Evolutionary conservation across 2,797 vertebrate genomes (phyloP).

Genomic region (Morus bassanus): DNA sequence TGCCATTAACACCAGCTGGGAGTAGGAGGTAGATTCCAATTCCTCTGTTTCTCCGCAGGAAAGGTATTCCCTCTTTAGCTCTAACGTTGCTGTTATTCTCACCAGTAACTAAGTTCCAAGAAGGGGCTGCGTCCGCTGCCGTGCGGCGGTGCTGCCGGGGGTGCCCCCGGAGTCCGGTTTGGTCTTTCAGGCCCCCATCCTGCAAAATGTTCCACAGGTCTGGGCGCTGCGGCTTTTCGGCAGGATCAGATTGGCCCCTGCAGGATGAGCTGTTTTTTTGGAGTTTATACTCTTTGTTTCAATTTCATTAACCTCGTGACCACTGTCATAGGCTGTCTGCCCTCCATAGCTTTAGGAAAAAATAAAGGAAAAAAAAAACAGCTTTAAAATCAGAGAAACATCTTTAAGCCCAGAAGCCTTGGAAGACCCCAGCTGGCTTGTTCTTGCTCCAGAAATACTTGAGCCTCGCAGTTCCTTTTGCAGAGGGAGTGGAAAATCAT

Average conservation of each 20-base stretch:
- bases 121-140: background rate
- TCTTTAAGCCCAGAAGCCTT: background rate
- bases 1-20: background rate
- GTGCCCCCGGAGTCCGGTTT: background rate
- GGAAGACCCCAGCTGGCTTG: background rate
- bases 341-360: background rate
- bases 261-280: background rate
- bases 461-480: background rate
- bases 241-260: background rate
- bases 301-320: background rate
- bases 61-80: background rate
- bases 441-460: background rate
- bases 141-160: fast-evolving
- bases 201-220: fast-evolving
- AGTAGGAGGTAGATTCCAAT: background rate
- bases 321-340: background rate
- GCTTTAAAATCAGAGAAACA: background rate
- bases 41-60: background rate
- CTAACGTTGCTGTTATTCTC: background rate
- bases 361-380: background rate
- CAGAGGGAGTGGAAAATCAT: background rate
- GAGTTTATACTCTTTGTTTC: background rate
- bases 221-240: background rate
- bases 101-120: background rate
- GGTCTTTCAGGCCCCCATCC: background rate